These are phyloP conservation scores for Coregonus suidteri DNA, from an alignment of 2,797 vertebrate genomes.

Conservation along the genomic window DNA sequence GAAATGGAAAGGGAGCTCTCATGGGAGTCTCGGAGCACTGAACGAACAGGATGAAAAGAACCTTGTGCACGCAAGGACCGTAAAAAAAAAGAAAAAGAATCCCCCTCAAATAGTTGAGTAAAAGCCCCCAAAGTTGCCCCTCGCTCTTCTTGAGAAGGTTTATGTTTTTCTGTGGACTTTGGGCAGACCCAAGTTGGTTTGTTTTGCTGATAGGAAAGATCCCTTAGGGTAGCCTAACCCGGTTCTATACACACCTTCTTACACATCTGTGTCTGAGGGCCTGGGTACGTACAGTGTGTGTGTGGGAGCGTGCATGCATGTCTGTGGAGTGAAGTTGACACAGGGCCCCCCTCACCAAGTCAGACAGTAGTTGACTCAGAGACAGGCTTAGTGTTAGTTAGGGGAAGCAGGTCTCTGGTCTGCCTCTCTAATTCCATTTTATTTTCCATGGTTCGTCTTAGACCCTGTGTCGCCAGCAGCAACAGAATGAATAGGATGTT, in stretches of 20 bases:
- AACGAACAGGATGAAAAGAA: constrained; percentile 45
- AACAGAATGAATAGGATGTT: constrained; percentile 23
- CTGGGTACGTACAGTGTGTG: not conserved
- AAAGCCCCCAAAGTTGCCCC: constrained; percentile 1
- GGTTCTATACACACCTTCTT: not conserved
- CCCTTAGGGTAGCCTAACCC: not conserved
- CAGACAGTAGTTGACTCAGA: not conserved
- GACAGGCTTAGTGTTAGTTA: not conserved
- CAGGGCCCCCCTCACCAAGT: not conserved
- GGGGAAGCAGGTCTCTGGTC: not conserved
- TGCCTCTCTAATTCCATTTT: constrained; percentile 10
- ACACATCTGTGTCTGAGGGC: not conserved
- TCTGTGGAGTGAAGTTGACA: not conserved
- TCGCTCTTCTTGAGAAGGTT: not conserved
- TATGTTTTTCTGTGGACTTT: constrained; percentile 5
- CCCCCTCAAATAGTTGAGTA: constrained; percentile 20
- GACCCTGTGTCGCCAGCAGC: not conserved
- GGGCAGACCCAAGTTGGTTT: constrained; percentile 1
- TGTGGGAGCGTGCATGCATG: not conserved
- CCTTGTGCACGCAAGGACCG: constrained; percentile 41
- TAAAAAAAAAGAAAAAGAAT: not conserved
- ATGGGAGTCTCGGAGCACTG: constrained; percentile 40
- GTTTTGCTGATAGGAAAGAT: constrained; percentile 7
- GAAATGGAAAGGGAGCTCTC: constrained; percentile 55
- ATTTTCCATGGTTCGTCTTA: constrained; percentile 19